Conservation (phyloP, 2,113 vertebrate genomes). For the Salvelinus namaycush region DNA sequence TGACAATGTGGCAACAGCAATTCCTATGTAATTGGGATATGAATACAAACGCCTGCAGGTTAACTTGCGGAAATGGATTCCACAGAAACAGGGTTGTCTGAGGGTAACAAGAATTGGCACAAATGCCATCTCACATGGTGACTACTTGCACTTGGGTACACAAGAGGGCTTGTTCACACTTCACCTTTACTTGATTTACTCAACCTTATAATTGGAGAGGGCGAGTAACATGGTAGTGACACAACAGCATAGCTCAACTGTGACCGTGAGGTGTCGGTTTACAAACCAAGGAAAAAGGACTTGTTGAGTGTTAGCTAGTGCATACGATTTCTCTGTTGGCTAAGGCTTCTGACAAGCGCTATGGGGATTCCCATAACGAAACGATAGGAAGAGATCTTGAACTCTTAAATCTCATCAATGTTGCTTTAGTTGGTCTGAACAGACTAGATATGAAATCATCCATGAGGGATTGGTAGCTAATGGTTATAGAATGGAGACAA, state of each 20-base stretch:
- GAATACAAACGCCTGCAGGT: background rate
- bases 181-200: conserved; percentile 22
- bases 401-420: too few relatives aligned
- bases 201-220: background rate
- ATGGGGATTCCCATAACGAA: too few relatives aligned
- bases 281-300: background rate
- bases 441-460: too few relatives aligned
- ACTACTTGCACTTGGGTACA: background rate
- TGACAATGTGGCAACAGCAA: background rate
- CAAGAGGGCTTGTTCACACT: conserved; percentile 28
- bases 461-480: background rate
- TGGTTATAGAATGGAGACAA: too few relatives aligned
- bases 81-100: conserved; percentile 22
- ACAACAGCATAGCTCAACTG: background rate
- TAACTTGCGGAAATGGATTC: conserved; percentile 51
- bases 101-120: conserved; percentile 24
- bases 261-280: background rate
- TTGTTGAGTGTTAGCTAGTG: background rate
- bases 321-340: background rate
- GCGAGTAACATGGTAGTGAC: background rate
- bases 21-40: background rate
- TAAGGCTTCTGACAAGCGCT: background rate
- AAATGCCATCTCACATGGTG: conserved; percentile 47
- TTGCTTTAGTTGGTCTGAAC: too few relatives aligned
- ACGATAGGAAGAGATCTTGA: too few relatives aligned